phyloP scores from a whole-genome alignment of 2,797 vertebrate species.

The Melanotaenia parkinsoni region DNA sequence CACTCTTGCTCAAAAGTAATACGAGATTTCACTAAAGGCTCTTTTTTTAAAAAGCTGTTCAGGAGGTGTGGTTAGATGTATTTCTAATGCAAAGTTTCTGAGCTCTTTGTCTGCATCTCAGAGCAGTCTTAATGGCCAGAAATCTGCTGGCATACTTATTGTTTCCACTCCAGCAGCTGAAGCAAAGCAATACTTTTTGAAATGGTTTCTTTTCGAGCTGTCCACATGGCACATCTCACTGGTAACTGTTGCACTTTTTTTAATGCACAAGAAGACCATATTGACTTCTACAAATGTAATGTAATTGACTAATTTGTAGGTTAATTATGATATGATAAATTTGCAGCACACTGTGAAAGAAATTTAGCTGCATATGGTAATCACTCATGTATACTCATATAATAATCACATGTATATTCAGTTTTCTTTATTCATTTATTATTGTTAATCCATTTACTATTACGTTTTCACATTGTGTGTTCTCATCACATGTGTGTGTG shows the following conservation, averaged over 20 bases:
- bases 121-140: conserved; percentile 8
- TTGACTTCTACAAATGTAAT: background rate
- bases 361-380: too few relatives aligned
- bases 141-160: conserved; percentile 22
- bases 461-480: too few relatives aligned
- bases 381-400: too few relatives aligned
- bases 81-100: conserved; percentile 5
- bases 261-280: background rate
- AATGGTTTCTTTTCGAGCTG: background rate
- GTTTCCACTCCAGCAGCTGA: conserved; percentile 2
- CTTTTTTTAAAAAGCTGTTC: background rate
- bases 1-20: conserved; percentile 13
- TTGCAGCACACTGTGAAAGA: background rate
- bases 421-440: too few relatives aligned
- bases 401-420: too few relatives aligned
- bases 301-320: background rate
- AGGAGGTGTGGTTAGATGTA: background rate
- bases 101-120: background rate
- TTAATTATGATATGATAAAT: background rate
- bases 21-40: background rate
- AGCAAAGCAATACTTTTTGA: conserved; percentile 6
- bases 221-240: background rate
- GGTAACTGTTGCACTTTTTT: background rate
- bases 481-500: too few relatives aligned
- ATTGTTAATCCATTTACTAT: too few relatives aligned